Evolutionary conservation across 1,140 invertebrate species (phyloP).

Genomic region (Cherax quadricarinatus): DNA sequence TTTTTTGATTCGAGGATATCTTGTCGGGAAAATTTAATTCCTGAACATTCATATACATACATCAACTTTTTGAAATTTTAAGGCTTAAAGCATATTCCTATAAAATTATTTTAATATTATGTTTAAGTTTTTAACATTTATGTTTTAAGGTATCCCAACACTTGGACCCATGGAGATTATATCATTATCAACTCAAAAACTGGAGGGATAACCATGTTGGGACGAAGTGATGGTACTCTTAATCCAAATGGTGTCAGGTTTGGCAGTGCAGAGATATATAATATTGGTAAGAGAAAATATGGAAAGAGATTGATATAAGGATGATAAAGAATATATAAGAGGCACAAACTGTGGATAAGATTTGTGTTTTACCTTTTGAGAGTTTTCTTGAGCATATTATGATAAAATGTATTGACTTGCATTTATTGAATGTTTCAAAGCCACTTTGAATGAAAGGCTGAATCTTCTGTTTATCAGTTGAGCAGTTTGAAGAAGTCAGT

Average conservation of each 20-base stretch:
- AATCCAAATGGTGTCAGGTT: slow-evolving; percentile 83
- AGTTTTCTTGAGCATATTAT: too few species aligned
- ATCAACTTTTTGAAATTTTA: not conserved
- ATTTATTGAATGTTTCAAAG: not conserved
- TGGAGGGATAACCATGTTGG: slow-evolving; percentile 81
- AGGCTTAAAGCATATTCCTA: not conserved
- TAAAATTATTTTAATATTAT: not conserved
- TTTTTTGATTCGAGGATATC: too few species aligned
- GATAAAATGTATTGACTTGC: too few species aligned
- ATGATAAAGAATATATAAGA: not conserved
- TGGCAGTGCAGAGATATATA: slow-evolving; percentile 82
- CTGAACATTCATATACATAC: too few species aligned
- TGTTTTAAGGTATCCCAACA: slow-evolving; percentile 58
- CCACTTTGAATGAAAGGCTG: not conserved
- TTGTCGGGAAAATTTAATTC: too few species aligned
- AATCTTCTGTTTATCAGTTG: slow-evolving; percentile 76
- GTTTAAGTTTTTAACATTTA: not conserved
- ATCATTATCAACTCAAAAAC: slow-evolving; percentile 79
- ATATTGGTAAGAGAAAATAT: slow-evolving; percentile 77
- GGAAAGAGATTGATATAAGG: not conserved
- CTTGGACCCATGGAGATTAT: slow-evolving; percentile 81
- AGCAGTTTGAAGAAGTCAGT: slow-evolving; percentile 78
- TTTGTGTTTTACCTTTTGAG: too few species aligned
- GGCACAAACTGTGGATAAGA: not conserved
- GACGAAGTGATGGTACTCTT: slow-evolving; percentile 81